These are phyloP conservation scores for Eristalis arbustorum DNA, from an alignment of 2,888 invertebrate genomes.

Conservation along the genomic window DNA sequence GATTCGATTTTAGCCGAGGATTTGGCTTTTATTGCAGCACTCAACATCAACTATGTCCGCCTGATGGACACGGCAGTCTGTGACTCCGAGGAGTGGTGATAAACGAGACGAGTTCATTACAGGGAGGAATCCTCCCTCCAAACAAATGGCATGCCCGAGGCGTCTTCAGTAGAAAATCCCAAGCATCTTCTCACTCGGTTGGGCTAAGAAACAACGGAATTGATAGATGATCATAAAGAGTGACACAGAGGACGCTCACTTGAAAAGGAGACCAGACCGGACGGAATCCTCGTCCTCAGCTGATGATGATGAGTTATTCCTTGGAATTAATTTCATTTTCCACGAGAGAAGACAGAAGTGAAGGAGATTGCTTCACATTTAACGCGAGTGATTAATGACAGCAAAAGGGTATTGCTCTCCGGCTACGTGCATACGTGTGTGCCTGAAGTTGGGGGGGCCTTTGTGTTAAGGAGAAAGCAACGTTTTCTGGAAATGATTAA, in stretches of 20 bases:
- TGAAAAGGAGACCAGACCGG: neutral
- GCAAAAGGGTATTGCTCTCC: slow-evolving; percentile 11
- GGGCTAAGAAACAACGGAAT: neutral
- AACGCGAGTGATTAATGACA: slow-evolving; percentile 59
- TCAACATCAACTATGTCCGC: neutral
- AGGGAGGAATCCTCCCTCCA: neutral
- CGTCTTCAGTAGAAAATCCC: neutral
- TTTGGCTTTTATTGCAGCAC: neutral
- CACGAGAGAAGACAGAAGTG: neutral
- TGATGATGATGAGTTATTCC: neutral
- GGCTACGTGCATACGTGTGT: slow-evolving; percentile 21
- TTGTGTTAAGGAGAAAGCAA: slow-evolving; percentile 29
- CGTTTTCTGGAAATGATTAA: slow-evolving; percentile 54
- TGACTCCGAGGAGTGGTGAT: neutral
- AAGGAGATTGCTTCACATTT: slow-evolving; percentile 16
- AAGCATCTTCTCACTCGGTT: neutral
- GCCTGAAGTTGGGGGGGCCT: slow-evolving; percentile 10
- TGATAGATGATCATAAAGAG: slow-evolving; percentile 60
- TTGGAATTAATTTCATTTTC: slow-evolving; percentile 60
- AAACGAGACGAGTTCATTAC: neutral
- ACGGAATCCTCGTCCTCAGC: neutral
- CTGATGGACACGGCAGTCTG: neutral
- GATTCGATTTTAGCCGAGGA: neutral
- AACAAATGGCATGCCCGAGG: neutral
- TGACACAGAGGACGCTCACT: slow-evolving; percentile 45